A percentile compares a stretch with the other conserved stretches of the same genome.
Conservation (phyloP, 2,797 vertebrate species). For the Fistularia commersonii region DNA sequence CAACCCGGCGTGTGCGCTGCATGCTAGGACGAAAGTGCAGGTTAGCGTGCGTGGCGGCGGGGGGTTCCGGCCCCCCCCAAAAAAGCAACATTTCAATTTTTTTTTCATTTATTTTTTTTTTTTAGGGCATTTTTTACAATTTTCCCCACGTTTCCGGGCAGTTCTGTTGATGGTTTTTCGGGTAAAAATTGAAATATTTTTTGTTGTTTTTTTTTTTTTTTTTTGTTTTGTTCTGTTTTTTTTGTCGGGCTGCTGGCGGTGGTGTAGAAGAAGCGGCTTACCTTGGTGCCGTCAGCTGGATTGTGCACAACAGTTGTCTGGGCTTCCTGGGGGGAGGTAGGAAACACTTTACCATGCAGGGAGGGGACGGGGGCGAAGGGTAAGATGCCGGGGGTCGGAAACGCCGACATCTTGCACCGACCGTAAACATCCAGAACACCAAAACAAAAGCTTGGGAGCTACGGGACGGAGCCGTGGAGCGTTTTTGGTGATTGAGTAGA, state of each 20-base stretch:
- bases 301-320: slow-evolving; percentile 99
- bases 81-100: too few relatives aligned
- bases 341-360: slow-evolving; percentile 83
- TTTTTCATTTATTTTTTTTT: too few relatives aligned
- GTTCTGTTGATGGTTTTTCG: too few relatives aligned
- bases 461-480: slow-evolving; percentile 40
- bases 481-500: slow-evolving; percentile 9
- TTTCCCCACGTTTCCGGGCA: too few relatives aligned
- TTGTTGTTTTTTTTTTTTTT: too few relatives aligned
- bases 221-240: slow-evolving; percentile 4
- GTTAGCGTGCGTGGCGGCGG: too few relatives aligned
- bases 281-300: slow-evolving; percentile 96
- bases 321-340: slow-evolving; percentile 87
- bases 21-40: too few relatives aligned
- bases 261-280: slow-evolving; percentile 71
- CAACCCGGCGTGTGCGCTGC: too few relatives aligned
- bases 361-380: slow-evolving; percentile 26
- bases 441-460: slow-evolving; percentile 27
- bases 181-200: too few relatives aligned
- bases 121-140: too few relatives aligned
- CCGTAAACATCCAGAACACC: slow-evolving; percentile 16
- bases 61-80: too few relatives aligned
- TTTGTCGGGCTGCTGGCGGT: slow-evolving; percentile 25
- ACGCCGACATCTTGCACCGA: slow-evolving; percentile 34
- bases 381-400: slow-evolving; percentile 40